Conservation (phyloP, 2,113 vertebrate genomes). For the Crotalus horridus region DNA sequence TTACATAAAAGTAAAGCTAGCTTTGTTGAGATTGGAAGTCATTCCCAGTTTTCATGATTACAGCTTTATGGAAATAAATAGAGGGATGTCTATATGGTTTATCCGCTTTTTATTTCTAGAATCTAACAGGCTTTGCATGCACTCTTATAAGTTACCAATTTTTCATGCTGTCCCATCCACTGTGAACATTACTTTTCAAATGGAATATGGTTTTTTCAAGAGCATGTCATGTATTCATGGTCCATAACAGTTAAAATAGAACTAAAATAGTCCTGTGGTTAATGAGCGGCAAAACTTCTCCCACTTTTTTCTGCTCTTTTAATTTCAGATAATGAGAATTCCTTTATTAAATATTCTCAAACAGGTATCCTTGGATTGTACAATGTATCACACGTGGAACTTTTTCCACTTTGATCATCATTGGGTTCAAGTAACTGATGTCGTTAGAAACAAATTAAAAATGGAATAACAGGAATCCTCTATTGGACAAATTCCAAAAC, state of each 20-base stretch:
- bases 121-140: neutral
- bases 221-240: slow-evolving; percentile 8
- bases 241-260: neutral
- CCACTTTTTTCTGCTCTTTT: slow-evolving; percentile 39
- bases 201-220: neutral
- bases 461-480: neutral
- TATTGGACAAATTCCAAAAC: neutral
- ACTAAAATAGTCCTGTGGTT: slow-evolving; percentile 18
- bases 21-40: neutral
- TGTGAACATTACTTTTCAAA: neutral
- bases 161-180: neutral
- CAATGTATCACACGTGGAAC: slow-evolving; percentile 14
- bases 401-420: neutral
- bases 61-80: neutral
- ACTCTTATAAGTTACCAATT: neutral
- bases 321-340: slow-evolving; percentile 44
- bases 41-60: neutral
- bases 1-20: neutral
- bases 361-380: slow-evolving; percentile 47
- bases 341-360: slow-evolving; percentile 40
- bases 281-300: slow-evolving; percentile 38
- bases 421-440: neutral
- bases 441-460: neutral
- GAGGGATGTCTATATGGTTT: neutral
- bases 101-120: neutral